These are phyloP conservation scores for Meda fulgida DNA, from an alignment of 2,797 vertebrate genomes.

Conservation along the genomic window DNA sequence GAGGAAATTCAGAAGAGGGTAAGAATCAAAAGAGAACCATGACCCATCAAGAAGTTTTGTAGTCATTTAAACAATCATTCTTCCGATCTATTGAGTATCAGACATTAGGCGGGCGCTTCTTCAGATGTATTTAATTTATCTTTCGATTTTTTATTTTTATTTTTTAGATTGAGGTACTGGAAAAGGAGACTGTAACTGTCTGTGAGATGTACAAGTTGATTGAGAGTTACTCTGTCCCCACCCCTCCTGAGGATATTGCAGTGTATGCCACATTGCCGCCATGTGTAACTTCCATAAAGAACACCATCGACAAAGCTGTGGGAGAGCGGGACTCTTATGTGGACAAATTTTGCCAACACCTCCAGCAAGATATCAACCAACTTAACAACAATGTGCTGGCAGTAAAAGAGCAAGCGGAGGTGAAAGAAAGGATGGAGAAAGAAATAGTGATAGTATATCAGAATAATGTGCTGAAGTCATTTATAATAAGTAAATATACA, in stretches of 20 bases:
- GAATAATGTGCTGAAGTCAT: background rate
- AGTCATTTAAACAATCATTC: background rate
- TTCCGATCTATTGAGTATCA: background rate
- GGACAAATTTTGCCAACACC: constrained; percentile 76
- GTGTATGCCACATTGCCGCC: constrained; percentile 80
- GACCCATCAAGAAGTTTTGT: background rate
- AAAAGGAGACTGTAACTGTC: constrained; percentile 77
- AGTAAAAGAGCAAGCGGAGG: constrained; percentile 76
- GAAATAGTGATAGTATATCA: background rate
- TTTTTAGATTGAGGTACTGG: constrained; percentile 77
- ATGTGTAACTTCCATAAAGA: constrained; percentile 72
- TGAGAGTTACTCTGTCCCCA: constrained; percentile 77
- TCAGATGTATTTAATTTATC: background rate
- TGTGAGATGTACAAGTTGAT: constrained; percentile 85
- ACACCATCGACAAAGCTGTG: constrained; percentile 74
- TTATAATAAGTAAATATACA: background rate
- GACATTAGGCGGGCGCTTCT: background rate
- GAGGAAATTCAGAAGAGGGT: constrained; percentile 87
- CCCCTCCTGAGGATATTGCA: constrained; percentile 82
- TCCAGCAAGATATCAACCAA: constrained; percentile 80
- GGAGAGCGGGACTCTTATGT: constrained; percentile 73
- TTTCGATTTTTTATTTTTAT: background rate
- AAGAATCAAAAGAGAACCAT: constrained; percentile 51
- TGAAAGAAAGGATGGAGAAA: constrained; percentile 54
- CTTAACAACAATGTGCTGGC: constrained; percentile 77